Evolutionary conservation across 2,888 invertebrate genomes (phyloP), one percentile per base, ranked within the genome.

Genomic region (Odontocolon sp.): DNA sequence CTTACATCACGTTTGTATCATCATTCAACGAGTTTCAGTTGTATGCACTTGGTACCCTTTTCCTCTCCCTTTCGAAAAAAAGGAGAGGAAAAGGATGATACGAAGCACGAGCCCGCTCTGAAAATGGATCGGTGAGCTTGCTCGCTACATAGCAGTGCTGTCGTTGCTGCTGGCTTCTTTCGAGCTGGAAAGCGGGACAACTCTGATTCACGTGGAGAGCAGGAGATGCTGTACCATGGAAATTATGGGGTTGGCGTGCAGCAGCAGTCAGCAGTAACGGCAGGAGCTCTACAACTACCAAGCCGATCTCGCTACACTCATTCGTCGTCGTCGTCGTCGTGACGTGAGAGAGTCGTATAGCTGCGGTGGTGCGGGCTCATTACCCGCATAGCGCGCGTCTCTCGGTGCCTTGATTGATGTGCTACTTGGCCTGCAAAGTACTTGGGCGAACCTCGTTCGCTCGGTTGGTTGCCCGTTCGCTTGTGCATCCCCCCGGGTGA

Each of bases 381-480:
- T 79, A 77, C 66, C 73, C 73, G 52, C 72, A 66, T 73, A 73
- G 72, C 69, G 21, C 61, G 63, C 67, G 68, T 77, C 72, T 61
- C 61, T 26, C 31, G 45, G 47, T n/a, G 45, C 33, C 56, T 69
- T 79, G 79, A 79, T 79, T 79, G 79, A 79, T 79, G 77, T 69
- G 59, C 79, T 69, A 79, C 77, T 79, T 77, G 77, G 47, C 69
- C 77, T 61, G 52, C 73, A 64, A 63, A 79, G 77, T 74, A 73
- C 72, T 77, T 50, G 57, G 77, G 72, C 73, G 73, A 78, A 72
- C 54, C 63, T 64, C 54, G 71, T 63, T 71, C 71, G 64, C 64
- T 71, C 54, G 45, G 21, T 61, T 42, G 31, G 40, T 36, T 52
- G 33, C 56, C 63, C 21, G 59, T 63, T 69, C 42, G 66, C 59